These are phyloP conservation scores for Oscheius sp. DNA, from an alignment of 1,140 invertebrate species.

Conservation along the genomic window DNA sequence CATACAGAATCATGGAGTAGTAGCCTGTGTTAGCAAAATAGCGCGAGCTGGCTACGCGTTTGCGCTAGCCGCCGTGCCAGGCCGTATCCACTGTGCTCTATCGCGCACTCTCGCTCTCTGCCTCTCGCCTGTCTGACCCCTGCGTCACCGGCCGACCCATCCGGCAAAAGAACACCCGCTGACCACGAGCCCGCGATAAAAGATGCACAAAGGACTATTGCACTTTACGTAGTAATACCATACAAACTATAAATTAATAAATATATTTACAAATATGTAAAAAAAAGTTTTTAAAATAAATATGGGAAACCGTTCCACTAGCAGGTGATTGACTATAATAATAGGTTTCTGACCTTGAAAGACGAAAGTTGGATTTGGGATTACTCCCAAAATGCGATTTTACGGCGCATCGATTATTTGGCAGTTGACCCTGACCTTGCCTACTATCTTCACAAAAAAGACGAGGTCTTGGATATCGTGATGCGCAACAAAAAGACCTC, in stretches of 20 bases:
- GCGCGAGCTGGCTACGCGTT: slow-evolving; percentile 8
- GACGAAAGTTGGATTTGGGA: background rate
- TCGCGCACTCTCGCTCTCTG: slow-evolving; percentile 8
- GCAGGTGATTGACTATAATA: too few relatives aligned
- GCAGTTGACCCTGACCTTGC: background rate
- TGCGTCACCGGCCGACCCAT: background rate
- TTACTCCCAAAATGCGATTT: background rate
- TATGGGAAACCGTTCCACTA: too few relatives aligned
- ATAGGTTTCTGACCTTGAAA: background rate
- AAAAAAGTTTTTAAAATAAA: too few relatives aligned
- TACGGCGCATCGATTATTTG: slow-evolving; percentile 5
- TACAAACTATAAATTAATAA: too few relatives aligned
- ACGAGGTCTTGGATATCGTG: too few relatives aligned
- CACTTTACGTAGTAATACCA: too few relatives aligned
- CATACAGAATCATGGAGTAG: slow-evolving; percentile 9
- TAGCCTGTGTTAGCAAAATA: slow-evolving; percentile 4
- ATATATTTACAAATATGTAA: too few relatives aligned
- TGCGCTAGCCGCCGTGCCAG: slow-evolving; percentile 9
- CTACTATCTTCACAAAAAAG: slow-evolving; percentile 1
- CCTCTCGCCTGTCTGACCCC: background rate
- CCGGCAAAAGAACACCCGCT: background rate
- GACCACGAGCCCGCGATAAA: background rate
- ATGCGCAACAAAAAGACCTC: too few relatives aligned
- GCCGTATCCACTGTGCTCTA: slow-evolving; percentile 1
- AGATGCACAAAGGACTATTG: too few relatives aligned